These are phyloP conservation scores for Nesogale talazaci DNA, from an alignment of 2,113 vertebrate species.

Conservation along the genomic window DNA sequence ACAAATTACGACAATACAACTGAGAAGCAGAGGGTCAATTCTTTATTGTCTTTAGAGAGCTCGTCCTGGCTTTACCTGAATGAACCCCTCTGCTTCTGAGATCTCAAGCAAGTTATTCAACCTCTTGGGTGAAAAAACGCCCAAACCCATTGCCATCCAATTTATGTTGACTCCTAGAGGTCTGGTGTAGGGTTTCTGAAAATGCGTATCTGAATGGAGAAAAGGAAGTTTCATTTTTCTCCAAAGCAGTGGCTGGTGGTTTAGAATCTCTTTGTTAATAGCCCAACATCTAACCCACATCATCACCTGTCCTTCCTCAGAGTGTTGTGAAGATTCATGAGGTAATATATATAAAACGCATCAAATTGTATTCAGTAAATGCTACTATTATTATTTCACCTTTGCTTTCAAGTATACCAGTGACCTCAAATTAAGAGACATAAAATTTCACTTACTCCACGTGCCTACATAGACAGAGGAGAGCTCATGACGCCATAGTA, in stretches of 20 bases:
- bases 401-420: background rate
- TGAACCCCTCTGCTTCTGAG: background rate
- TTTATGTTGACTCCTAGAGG: too few relatives aligned
- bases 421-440: background rate
- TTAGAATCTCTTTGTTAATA: too few relatives aligned
- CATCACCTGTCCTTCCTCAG: background rate
- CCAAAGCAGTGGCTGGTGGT: too few relatives aligned
- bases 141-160: too few relatives aligned
- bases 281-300: too few relatives aligned
- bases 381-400: background rate
- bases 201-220: too few relatives aligned
- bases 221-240: too few relatives aligned
- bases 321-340: constrained; percentile 10
- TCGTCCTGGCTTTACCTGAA: background rate
- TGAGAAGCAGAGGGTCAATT: background rate
- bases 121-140: too few relatives aligned
- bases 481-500: background rate
- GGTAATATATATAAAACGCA: background rate
- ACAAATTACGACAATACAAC: background rate
- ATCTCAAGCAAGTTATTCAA: background rate
- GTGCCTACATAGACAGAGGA: background rate
- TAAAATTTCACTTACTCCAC: background rate
- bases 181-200: too few relatives aligned
- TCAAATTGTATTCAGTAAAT: background rate
- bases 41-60: background rate